Conservation (phyloP, 2,797 vertebrate genomes). For the Gallirallus australis region DNA sequence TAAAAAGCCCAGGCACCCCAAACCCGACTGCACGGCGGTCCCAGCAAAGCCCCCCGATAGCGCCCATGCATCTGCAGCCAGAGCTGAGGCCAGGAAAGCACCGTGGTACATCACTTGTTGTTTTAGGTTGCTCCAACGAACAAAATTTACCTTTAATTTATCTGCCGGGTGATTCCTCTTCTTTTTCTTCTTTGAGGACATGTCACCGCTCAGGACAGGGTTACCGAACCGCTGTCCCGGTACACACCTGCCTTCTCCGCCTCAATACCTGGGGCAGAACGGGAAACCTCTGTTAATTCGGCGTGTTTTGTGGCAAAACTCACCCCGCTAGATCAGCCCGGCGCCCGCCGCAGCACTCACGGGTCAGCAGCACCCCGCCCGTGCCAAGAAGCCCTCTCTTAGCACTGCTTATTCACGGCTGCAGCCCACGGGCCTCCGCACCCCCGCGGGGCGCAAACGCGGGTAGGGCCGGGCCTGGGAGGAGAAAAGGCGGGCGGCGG, state of each 20-base stretch:
- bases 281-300: not conserved
- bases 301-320: accelerated
- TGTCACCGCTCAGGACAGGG: not conserved
- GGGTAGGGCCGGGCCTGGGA: too few relatives aligned
- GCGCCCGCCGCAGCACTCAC: too few relatives aligned
- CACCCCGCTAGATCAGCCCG: accelerated
- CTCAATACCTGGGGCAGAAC: accelerated
- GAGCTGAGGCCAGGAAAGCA: accelerated
- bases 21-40: accelerated
- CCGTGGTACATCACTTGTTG: accelerated
- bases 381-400: too few relatives aligned
- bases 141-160: not conserved
- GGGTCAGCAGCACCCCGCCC: too few relatives aligned
- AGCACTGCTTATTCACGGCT: too few relatives aligned
- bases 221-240: accelerated
- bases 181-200: slow-evolving; percentile 13
- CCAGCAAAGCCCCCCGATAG: accelerated
- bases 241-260: accelerated
- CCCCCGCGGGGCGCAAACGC: too few relatives aligned
- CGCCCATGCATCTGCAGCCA: accelerated
- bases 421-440: too few relatives aligned
- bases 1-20: accelerated
- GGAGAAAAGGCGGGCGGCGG: not conserved
- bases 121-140: accelerated
- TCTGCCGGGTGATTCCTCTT: not conserved